phyloP scores from a whole-genome alignment of 2,797 vertebrate species.

The Gephyroberyx darwinii region DNA sequence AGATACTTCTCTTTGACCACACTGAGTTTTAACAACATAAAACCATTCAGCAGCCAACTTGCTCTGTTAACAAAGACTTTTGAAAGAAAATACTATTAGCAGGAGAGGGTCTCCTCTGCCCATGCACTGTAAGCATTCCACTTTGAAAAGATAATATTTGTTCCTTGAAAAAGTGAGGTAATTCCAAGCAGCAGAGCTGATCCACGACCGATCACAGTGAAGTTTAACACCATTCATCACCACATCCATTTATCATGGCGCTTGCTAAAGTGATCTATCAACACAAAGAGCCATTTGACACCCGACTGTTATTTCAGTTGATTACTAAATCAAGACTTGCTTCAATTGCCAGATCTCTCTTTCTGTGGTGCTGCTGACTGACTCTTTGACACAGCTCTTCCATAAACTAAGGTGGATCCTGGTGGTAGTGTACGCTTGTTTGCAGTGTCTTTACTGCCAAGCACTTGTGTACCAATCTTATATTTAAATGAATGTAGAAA shows the following conservation, averaged over 20 bases:
- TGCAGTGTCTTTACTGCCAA: constrained; percentile 30
- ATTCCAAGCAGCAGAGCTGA: constrained; percentile 56
- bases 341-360: constrained; percentile 47
- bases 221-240: constrained; percentile 58
- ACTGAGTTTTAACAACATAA: constrained; percentile 29
- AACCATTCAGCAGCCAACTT: constrained; percentile 42
- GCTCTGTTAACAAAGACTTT: constrained; percentile 41
- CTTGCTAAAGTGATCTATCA: constrained; percentile 64
- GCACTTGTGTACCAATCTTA: constrained; percentile 21
- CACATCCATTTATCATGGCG: constrained; percentile 57
- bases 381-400: constrained; percentile 24
- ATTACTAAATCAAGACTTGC: constrained; percentile 67
- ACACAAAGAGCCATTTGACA: constrained; percentile 49
- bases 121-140: constrained; percentile 62
- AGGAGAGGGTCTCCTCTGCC: constrained; percentile 17
- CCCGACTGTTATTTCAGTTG: constrained; percentile 65
- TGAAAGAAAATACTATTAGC: constrained; percentile 47
- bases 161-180: constrained; percentile 62
- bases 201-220: constrained; percentile 52
- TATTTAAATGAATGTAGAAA: constrained; percentile 28
- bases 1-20: constrained; percentile 26
- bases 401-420: constrained; percentile 15
- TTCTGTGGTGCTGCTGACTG: constrained; percentile 45
- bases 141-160: constrained; percentile 75
- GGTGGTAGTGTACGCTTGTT: constrained; percentile 40